These are phyloP conservation scores for Eurypyga helias DNA, from an alignment of 2,113 vertebrate species.

Conservation along the genomic window DNA sequence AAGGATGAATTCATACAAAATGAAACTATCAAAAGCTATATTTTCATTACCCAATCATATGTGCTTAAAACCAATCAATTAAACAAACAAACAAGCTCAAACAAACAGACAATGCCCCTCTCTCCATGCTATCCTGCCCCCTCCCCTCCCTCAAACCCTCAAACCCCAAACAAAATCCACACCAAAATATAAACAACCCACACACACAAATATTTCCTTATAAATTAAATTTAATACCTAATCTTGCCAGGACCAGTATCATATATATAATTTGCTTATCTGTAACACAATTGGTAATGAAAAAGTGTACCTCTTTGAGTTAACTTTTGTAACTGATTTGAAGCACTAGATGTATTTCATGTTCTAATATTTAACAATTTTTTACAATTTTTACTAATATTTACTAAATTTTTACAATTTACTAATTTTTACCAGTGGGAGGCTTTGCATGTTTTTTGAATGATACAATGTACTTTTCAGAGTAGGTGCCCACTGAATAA, in stretches of 20 bases:
- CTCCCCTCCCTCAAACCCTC: too few relatives aligned
- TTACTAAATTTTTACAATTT: neutral
- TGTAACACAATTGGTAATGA: neutral
- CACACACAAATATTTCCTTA: neutral
- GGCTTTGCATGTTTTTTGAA: neutral
- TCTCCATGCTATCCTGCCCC: too few relatives aligned
- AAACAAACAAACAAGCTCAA: neutral
- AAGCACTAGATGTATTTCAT: neutral
- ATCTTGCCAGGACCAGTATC: neutral
- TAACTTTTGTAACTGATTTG: neutral
- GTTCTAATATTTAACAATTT: neutral
- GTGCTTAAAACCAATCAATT: too few relatives aligned
- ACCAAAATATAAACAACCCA: neutral
- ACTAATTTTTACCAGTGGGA: neutral
- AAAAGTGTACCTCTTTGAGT: neutral
- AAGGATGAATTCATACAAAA: neutral
- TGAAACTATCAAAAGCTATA: neutral
- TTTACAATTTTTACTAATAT: too few relatives aligned
- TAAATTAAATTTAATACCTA: neutral
- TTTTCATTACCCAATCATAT: neutral
- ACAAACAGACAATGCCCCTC: neutral
- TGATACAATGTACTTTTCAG: neutral
- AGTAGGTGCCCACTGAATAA: neutral
- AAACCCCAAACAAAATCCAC: too few relatives aligned
- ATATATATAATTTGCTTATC: neutral